Percentiles rank a stretch among this genome's conserved stretches.
Conservation (phyloP, 2,113 vertebrate genomes). For the Sinocyclocheilus anophthalmus region DNA sequence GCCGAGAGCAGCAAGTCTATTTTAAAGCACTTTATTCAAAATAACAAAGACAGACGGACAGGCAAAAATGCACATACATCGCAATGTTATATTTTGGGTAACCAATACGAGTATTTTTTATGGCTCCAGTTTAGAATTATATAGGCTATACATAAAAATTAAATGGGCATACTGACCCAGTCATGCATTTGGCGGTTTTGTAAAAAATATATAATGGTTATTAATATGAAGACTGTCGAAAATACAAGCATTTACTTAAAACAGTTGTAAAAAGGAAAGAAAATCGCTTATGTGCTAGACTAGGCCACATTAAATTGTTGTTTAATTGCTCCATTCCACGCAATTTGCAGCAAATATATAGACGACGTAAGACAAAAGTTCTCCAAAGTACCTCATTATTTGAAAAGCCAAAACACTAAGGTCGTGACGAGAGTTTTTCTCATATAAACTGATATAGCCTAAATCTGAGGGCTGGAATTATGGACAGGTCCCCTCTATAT, state of each 20-base stretch:
- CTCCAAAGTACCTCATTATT: background rate
- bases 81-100: constrained; percentile 72
- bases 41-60: constrained; percentile 85
- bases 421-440: background rate
- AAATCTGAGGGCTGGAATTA: background rate
- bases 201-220: background rate
- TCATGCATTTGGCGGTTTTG: background rate
- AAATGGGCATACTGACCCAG: background rate
- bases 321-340: background rate
- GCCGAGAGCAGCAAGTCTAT: constrained; percentile 84
- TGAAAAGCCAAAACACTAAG: background rate
- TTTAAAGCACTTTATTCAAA: constrained; percentile 88
- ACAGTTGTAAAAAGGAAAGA: background rate
- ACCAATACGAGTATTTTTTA: constrained; percentile 4
- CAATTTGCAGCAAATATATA: background rate
- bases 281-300: background rate
- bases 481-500: background rate
- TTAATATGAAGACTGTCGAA: background rate
- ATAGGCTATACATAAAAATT: too few relatives aligned
- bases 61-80: constrained; percentile 79
- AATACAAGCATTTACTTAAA: background rate
- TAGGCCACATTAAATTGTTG: background rate
- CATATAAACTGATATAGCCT: background rate
- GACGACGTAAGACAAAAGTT: constrained; percentile 24
- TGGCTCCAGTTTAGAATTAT: background rate